Evolutionary conservation across 2,888 invertebrate species (phyloP).

Genomic region (Eumerus sabulonum): DNA sequence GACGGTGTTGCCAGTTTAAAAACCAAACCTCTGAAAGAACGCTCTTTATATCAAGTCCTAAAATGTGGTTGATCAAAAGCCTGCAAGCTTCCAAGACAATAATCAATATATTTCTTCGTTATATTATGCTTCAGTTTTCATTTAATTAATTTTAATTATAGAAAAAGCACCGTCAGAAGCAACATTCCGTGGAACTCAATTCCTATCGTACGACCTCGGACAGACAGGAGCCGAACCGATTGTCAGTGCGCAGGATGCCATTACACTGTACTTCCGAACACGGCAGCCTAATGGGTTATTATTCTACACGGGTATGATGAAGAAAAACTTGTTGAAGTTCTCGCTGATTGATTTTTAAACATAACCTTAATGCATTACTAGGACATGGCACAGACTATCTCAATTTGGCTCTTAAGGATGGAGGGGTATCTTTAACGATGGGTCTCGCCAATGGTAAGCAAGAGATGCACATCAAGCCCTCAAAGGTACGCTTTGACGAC

Average conservation of each 20-base stretch:
- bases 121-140: constrained; percentile 5
- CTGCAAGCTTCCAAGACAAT: too few relatives aligned
- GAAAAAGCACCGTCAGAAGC: constrained; percentile 96
- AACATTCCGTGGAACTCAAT: constrained; percentile 94
- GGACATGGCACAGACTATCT: constrained; percentile 94
- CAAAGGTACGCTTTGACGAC: constrained; percentile 94
- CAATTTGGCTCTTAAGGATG: constrained; percentile 92
- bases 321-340: not conserved
- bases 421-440: constrained; percentile 92
- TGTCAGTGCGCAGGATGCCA: constrained; percentile 93
- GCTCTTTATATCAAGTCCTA: too few relatives aligned
- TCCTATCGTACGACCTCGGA: constrained; percentile 93
- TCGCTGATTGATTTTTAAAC: too few relatives aligned
- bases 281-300: constrained; percentile 93
- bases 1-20: too few relatives aligned
- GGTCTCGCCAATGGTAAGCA: constrained; percentile 93
- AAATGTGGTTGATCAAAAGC: too few relatives aligned
- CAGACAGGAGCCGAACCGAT: constrained; percentile 92
- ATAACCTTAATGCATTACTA: constrained; percentile 71
- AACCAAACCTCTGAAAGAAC: too few relatives aligned
- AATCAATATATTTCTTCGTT: too few relatives aligned
- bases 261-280: constrained; percentile 95
- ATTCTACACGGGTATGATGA: constrained; percentile 90
- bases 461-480: constrained; percentile 93
- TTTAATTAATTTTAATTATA: constrained; percentile 78